Conservation (phyloP, 2,888 invertebrate genomes). For the Omphaloscelis lunosa region DNA sequence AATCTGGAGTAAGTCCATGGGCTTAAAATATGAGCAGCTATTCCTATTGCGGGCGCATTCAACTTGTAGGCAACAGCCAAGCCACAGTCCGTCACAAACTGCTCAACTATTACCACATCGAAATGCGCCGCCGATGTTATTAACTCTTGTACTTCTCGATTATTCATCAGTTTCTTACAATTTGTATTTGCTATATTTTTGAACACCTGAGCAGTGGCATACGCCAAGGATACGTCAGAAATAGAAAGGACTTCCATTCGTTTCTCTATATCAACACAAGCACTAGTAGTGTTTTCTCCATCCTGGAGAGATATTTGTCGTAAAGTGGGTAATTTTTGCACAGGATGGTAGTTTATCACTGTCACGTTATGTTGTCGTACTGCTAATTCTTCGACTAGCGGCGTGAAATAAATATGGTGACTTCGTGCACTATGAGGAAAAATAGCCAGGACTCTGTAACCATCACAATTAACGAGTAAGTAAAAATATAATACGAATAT, state of each 20-base stretch:
- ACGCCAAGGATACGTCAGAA: conserved; percentile 53
- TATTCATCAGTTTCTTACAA: conserved; percentile 68
- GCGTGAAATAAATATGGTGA: conserved; percentile 68
- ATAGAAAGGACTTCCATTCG: conserved; percentile 33
- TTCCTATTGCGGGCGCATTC: conserved; percentile 87
- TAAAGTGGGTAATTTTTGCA: conserved; percentile 76
- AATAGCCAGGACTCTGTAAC: conserved; percentile 70
- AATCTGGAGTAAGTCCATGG: conserved; percentile 90
- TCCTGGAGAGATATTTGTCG: conserved; percentile 75
- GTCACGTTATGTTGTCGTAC: conserved; percentile 76
- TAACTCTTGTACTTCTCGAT: conserved; percentile 66
- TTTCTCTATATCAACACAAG: conserved; percentile 42
- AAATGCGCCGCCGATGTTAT: conserved; percentile 78
- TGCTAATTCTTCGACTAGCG: conserved; percentile 71
- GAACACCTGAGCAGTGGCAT: conserved; percentile 43
- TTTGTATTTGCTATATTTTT: conserved; percentile 63
- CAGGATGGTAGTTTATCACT: conserved; percentile 78
- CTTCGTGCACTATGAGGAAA: conserved; percentile 75
- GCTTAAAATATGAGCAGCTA: conserved; percentile 89
- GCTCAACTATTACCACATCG: conserved; percentile 90
- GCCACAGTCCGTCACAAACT: conserved; percentile 90
- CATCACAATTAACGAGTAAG: conserved; percentile 31
- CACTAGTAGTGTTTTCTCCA: conserved; percentile 37
- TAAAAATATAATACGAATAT: conserved; percentile 17
- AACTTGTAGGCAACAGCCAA: conserved; percentile 89